phyloP scores from a whole-genome alignment of 2,113 vertebrate species.

The Trogon melanurus region DNA sequence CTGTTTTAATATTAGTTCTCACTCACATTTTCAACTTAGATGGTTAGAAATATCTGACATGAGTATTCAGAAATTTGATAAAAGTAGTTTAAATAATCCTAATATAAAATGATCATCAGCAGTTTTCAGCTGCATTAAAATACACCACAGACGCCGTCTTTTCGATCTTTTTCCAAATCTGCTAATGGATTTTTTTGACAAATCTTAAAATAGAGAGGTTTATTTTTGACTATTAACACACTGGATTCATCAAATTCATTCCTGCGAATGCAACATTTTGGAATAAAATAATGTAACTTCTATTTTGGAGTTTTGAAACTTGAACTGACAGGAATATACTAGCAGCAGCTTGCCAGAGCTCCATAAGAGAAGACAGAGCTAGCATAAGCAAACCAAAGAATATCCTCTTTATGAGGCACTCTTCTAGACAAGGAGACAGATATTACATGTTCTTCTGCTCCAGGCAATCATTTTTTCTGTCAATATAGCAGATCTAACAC shows the following conservation, averaged over 20 bases:
- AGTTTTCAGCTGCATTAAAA: not conserved
- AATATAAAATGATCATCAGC: not conserved
- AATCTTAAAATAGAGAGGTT: not conserved
- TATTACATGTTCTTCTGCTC: not conserved
- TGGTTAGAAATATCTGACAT: not conserved
- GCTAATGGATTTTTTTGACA: not conserved
- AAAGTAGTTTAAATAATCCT: not conserved
- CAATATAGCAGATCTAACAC: not conserved
- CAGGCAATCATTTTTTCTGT: not conserved
- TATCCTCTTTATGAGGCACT: not conserved
- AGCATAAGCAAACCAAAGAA: not conserved
- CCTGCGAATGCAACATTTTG: not conserved
- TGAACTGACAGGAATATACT: not conserved
- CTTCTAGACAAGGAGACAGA: not conserved
- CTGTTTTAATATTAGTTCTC: not conserved
- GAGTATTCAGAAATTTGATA: not conserved
- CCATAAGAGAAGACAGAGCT: not conserved
- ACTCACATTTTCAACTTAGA: not conserved
- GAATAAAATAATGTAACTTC: not conserved
- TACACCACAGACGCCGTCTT: not conserved
- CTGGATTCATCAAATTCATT: not conserved
- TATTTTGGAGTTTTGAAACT: not conserved
- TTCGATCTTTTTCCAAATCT: not conserved
- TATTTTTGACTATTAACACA: not conserved
- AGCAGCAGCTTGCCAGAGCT: not conserved